phyloP scores from a whole-genome alignment of 2,113 vertebrate species.

The Catagonus wagneri region DNA sequence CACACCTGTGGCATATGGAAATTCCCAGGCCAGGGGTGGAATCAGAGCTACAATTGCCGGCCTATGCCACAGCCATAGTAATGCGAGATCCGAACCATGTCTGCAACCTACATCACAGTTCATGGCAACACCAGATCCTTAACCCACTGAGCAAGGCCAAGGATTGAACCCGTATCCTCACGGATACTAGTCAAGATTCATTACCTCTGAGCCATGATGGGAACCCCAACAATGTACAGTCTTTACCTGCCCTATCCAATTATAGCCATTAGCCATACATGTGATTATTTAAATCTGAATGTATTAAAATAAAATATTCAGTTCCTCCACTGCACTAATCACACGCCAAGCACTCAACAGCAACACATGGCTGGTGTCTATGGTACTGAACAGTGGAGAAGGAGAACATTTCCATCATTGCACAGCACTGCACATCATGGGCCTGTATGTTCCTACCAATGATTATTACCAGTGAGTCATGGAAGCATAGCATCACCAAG shows the following conservation, averaged over 20 bases:
- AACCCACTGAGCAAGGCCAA: no score
- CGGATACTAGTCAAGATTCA: no score
- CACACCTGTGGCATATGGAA: no score
- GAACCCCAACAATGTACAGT: not conserved
- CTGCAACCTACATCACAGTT: no score
- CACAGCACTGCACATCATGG: accelerated
- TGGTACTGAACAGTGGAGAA: not conserved
- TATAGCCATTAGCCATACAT: not conserved
- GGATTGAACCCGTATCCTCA: no score
- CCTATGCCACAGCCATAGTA: no score
- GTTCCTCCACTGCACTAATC: not conserved
- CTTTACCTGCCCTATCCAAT: not conserved
- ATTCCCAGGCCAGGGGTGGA: no score
- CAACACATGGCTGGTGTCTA: not conserved
- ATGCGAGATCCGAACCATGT: no score
- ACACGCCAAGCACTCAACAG: not conserved
- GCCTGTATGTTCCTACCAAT: not conserved
- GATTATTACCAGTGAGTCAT: not conserved
- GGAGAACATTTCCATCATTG: accelerated
- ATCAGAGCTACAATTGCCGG: no score
- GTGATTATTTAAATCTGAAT: not conserved
- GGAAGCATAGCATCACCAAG: not conserved
- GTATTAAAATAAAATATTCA: not conserved
- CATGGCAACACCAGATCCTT: no score
- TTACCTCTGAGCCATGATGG: no score